A percentile compares a stretch with the other conserved stretches of the same genome.
phyloP scores from a whole-genome alignment of 2,797 vertebrate genomes.

The Rhinatrema bivittatum region DNA sequence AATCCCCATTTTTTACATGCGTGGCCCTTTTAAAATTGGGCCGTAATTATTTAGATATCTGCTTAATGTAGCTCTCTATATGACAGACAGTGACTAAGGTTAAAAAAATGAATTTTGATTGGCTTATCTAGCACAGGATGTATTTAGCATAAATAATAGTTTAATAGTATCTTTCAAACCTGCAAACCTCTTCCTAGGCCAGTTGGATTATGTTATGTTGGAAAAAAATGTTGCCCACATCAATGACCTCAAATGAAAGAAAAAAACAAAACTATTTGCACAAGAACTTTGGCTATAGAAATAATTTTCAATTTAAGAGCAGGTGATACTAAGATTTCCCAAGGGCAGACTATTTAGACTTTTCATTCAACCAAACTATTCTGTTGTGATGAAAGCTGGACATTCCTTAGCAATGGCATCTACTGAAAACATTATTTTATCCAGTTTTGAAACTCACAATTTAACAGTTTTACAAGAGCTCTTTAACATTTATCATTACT shows the following conservation, averaged over 20 bases:
- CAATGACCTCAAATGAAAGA: conserved; percentile 47
- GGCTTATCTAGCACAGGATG: too few species aligned
- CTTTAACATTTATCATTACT: conserved; percentile 47
- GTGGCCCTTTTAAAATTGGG: too few species aligned
- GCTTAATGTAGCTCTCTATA: too few species aligned
- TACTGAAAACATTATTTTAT: conserved; percentile 50
- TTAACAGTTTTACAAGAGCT: conserved; percentile 46
- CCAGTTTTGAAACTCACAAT: conserved; percentile 41
- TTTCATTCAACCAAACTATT: conserved; percentile 39
- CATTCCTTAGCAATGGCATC: conserved; percentile 32
- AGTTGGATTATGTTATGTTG: conserved; percentile 60
- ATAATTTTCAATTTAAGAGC: conserved; percentile 56
- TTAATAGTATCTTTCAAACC: conserved; percentile 32
- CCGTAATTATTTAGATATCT: too few species aligned
- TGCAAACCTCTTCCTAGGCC: conserved; percentile 19
- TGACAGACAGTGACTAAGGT: too few species aligned
- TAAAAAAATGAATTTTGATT: too few species aligned
- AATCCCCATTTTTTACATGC: too few species aligned
- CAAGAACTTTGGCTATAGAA: conserved; percentile 35
- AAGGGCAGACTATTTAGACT: conserved; percentile 41
- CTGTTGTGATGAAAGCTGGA: conserved; percentile 45
- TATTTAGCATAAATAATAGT: conserved; percentile 24
- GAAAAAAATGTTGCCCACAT: conserved; percentile 58
- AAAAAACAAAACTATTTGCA: conserved; percentile 29
- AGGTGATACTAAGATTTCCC: conserved; percentile 60